These are phyloP conservation scores for Lagria hirta DNA, from an alignment of 2,888 invertebrate genomes.

Conservation along the genomic window DNA sequence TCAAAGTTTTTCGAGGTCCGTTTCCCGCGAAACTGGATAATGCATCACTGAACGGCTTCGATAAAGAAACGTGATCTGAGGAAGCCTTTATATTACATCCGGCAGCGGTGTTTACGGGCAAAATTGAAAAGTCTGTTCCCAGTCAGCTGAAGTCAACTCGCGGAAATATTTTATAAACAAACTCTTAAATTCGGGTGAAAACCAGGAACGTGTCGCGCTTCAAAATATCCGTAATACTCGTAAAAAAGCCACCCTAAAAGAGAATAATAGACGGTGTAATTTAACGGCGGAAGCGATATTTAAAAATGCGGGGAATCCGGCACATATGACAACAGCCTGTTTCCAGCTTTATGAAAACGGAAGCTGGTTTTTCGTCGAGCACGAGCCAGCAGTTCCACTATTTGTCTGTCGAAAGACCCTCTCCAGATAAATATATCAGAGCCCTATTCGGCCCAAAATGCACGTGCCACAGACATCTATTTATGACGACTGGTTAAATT, in stretches of 20 bases:
- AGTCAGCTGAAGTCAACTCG: conserved; percentile 30
- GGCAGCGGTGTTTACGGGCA: conserved; percentile 25
- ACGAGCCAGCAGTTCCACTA: conserved; percentile 49
- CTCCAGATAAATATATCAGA: conserved; percentile 49
- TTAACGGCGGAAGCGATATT: conserved; percentile 47
- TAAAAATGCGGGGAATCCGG: conserved; percentile 49
- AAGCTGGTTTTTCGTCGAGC: conserved; percentile 46
- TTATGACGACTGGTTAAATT: conserved; percentile 54
- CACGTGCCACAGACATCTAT: conserved; percentile 49
- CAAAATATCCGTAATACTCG: too few relatives aligned
- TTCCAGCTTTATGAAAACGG: conserved; percentile 56
- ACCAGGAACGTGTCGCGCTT: conserved; percentile 6
- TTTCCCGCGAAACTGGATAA: conserved; percentile 44
- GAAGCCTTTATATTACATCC: conserved; percentile 40
- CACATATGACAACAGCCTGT: conserved; percentile 53
- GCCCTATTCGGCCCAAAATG: conserved; percentile 48
- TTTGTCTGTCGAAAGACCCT: conserved; percentile 52
- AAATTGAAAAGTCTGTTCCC: conserved; percentile 28
- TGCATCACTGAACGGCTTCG: conserved; percentile 42
- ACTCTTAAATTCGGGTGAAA: conserved; percentile 36
- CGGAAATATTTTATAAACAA: conserved; percentile 43
- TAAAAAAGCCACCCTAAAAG: conserved; percentile 19
- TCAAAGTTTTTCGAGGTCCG: conserved; percentile 39
- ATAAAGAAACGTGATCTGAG: conserved; percentile 43
- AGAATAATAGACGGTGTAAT: conserved; percentile 42